Evolutionary conservation across 2,797 vertebrate genomes (phyloP).

Genomic region (Sebastes jordani): DNA sequence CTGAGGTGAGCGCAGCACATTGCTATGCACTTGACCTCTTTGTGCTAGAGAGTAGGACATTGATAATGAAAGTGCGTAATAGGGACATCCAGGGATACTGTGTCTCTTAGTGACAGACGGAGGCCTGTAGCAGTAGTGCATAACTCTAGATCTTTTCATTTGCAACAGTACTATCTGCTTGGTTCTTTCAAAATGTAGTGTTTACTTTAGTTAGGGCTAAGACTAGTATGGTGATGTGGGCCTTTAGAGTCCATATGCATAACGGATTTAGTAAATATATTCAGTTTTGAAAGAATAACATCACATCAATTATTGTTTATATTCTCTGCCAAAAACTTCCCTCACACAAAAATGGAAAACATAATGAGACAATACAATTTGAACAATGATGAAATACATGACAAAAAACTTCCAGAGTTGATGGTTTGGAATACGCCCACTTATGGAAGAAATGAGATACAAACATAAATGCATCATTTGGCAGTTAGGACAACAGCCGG

Average conservation of each 20-base stretch:
- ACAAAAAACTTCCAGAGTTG: conserved; percentile 64
- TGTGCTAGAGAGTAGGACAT: conserved; percentile 63
- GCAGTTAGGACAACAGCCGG: conserved; percentile 71
- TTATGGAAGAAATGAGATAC: conserved; percentile 56
- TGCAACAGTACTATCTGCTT: neutral
- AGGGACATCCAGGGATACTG: conserved; percentile 56
- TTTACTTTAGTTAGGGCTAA: neutral
- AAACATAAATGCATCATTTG: conserved; percentile 70
- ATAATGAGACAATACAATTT: conserved; percentile 56
- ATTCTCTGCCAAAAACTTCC: conserved; percentile 31
- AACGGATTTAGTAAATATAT: neutral
- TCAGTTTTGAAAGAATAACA: neutral
- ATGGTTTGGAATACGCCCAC: conserved; percentile 71
- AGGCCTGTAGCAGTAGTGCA: conserved; percentile 35
- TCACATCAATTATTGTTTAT: conserved; percentile 6
- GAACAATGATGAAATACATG: conserved; percentile 65
- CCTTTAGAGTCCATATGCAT: neutral
- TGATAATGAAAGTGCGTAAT: conserved; percentile 71
- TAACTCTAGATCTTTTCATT: conserved; percentile 12
- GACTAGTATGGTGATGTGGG: neutral
- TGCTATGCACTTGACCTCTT: conserved; percentile 75
- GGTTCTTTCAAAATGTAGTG: conserved; percentile 3
- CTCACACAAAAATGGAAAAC: conserved; percentile 39
- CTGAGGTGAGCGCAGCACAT: conserved; percentile 63
- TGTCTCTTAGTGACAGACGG: conserved; percentile 44